Base-by-base conservation (phyloP, 2,113 vertebrate genomes). In the Sander lucioperca region DNA sequence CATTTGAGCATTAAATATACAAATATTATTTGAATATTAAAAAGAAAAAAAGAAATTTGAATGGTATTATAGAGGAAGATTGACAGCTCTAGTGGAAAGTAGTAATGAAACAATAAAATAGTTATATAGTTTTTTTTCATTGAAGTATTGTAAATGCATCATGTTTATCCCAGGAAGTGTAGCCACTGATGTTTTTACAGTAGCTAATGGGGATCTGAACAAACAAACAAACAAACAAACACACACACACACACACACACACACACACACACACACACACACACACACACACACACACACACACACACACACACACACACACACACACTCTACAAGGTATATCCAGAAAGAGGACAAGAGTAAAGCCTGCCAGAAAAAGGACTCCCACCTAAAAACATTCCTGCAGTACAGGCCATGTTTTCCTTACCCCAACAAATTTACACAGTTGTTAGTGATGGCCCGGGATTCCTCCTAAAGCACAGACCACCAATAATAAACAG, bases 361-460 rank as follows among this genome's bases (percentile, higher is more conserved):
- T 63, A 62, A 83, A 72, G 59, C 73, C 79, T 91, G 90, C 90
- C 94, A 95, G 93, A 94, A 93, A 88, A 81, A 74, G 86, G 87
- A 74, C 90, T 94, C 89, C 86, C 86, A 93, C 92, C 94, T 93
- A 88, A 91, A 87, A 73, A 90, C 89, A 92, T 92, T 93, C 94
- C 95, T 6, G 25, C 91, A 77, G 85, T 82, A 79, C 90, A 82
- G 90, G 91, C 91, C 96, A 87, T 96, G 92, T 97, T 98, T 97
- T 96, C 92, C 91, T 97, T 97, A 94, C 95, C 93, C 94, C 94
- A 95, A 96, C 95, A 96, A 88, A 82, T 96, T 96, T 95, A 93
- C 95, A 94, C 91, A 94, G 95, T 93, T 95, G 95, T 96, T 94
- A 90, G 95, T 93, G 96, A 95, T 81, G 94, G 95, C 94, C 92